Conservation (phyloP, 2,797 vertebrate genomes). For the Rhinichthys osculus region DNA sequence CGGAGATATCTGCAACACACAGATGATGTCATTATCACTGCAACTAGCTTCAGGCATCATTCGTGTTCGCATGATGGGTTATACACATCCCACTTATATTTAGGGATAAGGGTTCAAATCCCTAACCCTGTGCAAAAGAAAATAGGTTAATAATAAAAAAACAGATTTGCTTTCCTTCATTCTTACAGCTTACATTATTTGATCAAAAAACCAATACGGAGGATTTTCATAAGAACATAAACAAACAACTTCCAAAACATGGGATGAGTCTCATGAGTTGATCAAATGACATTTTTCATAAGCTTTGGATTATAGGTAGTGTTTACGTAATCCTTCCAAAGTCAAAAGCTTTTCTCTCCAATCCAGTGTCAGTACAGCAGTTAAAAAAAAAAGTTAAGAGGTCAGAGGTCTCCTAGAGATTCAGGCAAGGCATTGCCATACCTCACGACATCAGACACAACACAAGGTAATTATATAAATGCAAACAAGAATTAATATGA, state of each 20-base stretch:
- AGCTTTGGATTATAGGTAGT: conserved; percentile 71
- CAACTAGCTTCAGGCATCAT: background rate
- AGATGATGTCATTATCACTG: background rate
- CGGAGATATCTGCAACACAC: conserved; percentile 88
- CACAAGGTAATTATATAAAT: background rate
- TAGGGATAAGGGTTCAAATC: background rate
- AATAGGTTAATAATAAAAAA: background rate
- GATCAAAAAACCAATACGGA: background rate
- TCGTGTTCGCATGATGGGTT: background rate
- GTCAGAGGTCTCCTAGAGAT: background rate
- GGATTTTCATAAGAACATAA: background rate
- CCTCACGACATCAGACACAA: background rate
- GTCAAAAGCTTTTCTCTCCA: conserved; percentile 10
- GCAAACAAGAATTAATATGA: background rate
- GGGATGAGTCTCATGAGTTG: background rate
- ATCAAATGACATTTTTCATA: conserved; percentile 70
- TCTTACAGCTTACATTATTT: background rate
- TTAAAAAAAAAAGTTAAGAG: conserved; percentile 12
- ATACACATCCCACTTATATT: background rate
- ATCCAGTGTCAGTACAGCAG: conserved; percentile 66
- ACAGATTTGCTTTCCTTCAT: background rate
- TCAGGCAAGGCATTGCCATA: background rate
- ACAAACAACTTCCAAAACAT: conserved; percentile 5
- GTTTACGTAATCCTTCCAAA: conserved; percentile 72
- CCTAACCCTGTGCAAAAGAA: background rate